Conservation (phyloP, 2,113 vertebrate genomes). For the Aix galericulata region DNA sequence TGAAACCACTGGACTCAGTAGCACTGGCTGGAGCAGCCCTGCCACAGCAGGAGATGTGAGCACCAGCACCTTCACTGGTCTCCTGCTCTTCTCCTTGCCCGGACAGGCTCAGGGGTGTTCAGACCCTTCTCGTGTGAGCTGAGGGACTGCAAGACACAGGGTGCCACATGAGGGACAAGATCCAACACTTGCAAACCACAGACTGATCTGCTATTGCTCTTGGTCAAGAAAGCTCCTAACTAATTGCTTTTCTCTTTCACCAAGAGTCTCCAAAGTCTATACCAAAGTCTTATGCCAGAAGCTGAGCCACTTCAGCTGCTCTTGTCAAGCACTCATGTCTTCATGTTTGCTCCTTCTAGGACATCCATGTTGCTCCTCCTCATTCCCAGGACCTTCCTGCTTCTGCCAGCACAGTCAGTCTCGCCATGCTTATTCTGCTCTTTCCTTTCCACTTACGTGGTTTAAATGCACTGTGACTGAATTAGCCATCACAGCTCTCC, state of each 20-base stretch:
- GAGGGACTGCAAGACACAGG: rapidly evolving
- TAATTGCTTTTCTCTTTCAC: not conserved
- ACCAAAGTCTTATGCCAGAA: not conserved
- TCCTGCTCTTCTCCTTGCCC: not conserved
- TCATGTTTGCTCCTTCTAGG: not conserved
- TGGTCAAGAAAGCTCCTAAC: not conserved
- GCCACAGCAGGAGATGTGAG: not conserved
- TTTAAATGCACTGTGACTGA: not conserved
- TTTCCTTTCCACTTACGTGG: not conserved
- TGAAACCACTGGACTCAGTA: rapidly evolving
- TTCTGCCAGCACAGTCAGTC: not conserved
- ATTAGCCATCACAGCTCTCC: not conserved
- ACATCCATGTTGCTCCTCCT: not conserved
- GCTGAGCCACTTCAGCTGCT: not conserved
- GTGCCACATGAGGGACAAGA: rapidly evolving
- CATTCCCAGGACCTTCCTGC: rapidly evolving
- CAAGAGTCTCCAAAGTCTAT: not conserved
- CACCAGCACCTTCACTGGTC: not conserved
- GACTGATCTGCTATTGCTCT: not conserved
- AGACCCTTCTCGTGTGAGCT: not conserved
- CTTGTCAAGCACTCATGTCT: not conserved
- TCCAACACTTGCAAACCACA: not conserved
- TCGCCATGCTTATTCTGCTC: not conserved
- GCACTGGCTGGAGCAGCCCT: not conserved
- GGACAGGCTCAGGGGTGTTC: rapidly evolving